Evolutionary conservation across 2,797 vertebrate species (phyloP).

Genomic region (Urocyon cinereoargenteus): DNA sequence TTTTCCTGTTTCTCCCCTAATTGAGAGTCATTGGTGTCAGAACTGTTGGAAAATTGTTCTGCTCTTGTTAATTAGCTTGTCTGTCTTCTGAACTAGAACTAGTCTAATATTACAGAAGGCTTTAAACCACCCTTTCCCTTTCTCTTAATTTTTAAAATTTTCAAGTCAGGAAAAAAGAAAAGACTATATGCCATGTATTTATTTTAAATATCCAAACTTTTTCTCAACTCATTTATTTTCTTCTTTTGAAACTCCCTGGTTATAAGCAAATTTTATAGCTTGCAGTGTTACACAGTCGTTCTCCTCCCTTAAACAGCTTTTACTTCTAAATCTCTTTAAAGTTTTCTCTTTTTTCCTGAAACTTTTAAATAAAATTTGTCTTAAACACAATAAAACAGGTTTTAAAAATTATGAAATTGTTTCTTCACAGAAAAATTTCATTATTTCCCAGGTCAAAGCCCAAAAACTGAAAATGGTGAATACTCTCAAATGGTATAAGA

Average conservation of each 20-base stretch:
- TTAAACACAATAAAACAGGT: background rate
- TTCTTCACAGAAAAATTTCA: background rate
- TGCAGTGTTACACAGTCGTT: background rate
- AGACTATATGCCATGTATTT: background rate
- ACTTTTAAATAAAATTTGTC: background rate
- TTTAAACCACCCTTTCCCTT: background rate
- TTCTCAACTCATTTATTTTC: constrained; percentile 42
- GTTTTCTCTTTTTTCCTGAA: background rate
- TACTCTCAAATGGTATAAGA: background rate
- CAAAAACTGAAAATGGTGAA: background rate
- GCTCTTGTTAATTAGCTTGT: background rate
- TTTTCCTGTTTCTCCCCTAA: constrained; percentile 37
- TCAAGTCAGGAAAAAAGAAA: constrained; percentile 17
- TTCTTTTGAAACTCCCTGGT: background rate
- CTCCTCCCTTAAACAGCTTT: background rate
- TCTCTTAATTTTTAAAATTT: background rate
- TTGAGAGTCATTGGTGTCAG: constrained; percentile 2
- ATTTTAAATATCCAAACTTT: constrained; percentile 14
- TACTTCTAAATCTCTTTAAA: background rate
- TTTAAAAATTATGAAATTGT: background rate
- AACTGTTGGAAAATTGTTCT: background rate
- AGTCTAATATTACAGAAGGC: constrained; percentile 4
- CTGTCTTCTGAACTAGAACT: constrained; percentile 41
- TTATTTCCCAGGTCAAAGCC: background rate
- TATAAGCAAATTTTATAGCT: background rate